A percentile compares a stretch with the other conserved stretches of the same genome.
phyloP scores from a whole-genome alignment of 2,113 vertebrate species.

The Hypocryptadius cinnamomeus region DNA sequence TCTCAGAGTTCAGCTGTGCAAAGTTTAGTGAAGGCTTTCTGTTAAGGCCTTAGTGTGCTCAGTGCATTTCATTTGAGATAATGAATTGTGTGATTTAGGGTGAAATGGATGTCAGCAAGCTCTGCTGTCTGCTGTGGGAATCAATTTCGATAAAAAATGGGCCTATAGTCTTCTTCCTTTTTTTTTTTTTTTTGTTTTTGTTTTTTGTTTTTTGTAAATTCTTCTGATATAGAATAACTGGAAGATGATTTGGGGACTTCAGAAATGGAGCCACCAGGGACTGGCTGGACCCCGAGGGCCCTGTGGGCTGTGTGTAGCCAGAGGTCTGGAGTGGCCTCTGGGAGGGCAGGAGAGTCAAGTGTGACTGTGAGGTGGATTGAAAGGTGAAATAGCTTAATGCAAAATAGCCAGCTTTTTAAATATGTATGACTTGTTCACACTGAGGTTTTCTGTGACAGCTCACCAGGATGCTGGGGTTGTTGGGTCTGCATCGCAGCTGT shows the following conservation, averaged over 20 bases:
- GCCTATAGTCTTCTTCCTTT: neutral
- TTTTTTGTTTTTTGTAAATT: neutral
- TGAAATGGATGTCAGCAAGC: neutral
- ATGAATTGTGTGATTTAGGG: rapidly evolving
- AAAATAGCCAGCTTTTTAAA: neutral
- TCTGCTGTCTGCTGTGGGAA: neutral
- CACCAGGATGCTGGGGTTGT: neutral
- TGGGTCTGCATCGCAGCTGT: neutral
- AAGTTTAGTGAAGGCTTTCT: neutral
- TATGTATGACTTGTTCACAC: neutral
- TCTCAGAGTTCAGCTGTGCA: neutral
- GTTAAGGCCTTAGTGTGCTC: neutral
- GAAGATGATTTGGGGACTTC: neutral
- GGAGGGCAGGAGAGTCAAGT: neutral
- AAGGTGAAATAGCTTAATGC: neutral
- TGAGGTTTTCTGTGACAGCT: neutral
- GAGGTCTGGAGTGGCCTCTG: neutral
- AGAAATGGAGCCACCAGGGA: neutral
- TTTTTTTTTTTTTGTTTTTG: too few relatives aligned
- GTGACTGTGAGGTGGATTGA: neutral
- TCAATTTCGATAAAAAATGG: neutral
- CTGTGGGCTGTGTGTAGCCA: neutral
- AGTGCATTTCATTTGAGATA: neutral
- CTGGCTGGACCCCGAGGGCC: rapidly evolving
- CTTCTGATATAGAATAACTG: neutral